Conservation (phyloP, 2,888 invertebrate genomes). For the Microdon myrmicae region DNA sequence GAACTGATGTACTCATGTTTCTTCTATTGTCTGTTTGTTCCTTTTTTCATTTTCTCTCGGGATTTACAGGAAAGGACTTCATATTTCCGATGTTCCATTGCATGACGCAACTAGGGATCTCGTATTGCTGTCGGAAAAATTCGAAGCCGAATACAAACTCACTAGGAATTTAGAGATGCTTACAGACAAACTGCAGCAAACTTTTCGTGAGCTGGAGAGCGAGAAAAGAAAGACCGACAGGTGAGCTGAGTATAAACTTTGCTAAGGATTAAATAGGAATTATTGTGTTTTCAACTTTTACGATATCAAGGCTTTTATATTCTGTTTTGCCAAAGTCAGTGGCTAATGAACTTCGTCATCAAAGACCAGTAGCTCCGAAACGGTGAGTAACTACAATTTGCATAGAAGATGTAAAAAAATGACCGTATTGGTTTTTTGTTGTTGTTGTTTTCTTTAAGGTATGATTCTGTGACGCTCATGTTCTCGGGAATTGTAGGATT, state of each 20-base stretch:
- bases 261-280: conserved; percentile 28
- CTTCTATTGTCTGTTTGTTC: conserved; percentile 40
- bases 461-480: conserved; percentile 89
- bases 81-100: conserved; percentile 92
- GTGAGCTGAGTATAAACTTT: conserved; percentile 68
- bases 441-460: conserved; percentile 69
- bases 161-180: conserved; percentile 93
- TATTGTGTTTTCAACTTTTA: conserved; percentile 53
- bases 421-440: conserved; percentile 43
- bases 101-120: conserved; percentile 96
- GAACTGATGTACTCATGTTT: too few species aligned
- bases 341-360: conserved; percentile 92
- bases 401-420: conserved; percentile 5
- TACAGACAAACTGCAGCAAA: conserved; percentile 94
- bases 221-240: conserved; percentile 97
- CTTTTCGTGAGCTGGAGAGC: conserved; percentile 90
- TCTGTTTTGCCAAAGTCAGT: conserved; percentile 94
- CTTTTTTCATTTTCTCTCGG: too few species aligned
- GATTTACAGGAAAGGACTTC: conserved; percentile 85
- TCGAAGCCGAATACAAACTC: conserved; percentile 95
- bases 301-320: conserved; percentile 80
- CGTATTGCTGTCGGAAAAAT: conserved; percentile 95
- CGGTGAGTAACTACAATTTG: conserved; percentile 69
- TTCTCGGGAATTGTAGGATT: conserved; percentile 96
- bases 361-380: conserved; percentile 88